Evolutionary conservation across 1,140 invertebrate species (phyloP).

Genomic region (Oncopeltus fasciatus): DNA sequence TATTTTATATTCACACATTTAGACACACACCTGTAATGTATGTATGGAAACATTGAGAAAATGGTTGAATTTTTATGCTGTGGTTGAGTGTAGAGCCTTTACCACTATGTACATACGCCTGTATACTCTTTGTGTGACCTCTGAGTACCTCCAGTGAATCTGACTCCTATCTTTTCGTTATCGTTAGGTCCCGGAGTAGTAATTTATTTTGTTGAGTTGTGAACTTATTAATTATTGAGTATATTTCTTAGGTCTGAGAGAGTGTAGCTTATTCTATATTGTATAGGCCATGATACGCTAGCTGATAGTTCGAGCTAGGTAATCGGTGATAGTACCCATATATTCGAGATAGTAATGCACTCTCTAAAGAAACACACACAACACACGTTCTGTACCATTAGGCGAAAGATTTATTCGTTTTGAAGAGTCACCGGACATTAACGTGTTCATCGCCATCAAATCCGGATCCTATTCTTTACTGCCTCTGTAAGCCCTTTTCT

Average conservation of each 20-base stretch:
- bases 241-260: slow-evolving; percentile 8
- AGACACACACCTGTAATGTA: neutral
- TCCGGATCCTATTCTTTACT: no score
- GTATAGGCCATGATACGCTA: slow-evolving; percentile 18
- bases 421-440: no score
- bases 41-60: slow-evolving; percentile 8
- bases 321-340: neutral
- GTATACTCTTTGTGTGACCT: slow-evolving; percentile 6
- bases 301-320: neutral
- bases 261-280: slow-evolving; percentile 17
- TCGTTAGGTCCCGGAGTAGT: slow-evolving; percentile 16
- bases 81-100: slow-evolving; percentile 14
- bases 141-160: neutral
- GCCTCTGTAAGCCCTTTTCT: no score
- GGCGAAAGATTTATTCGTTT: no score
- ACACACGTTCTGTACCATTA: no score
- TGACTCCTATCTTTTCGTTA: slow-evolving; percentile 14
- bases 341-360: no score
- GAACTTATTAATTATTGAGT: slow-evolving; percentile 4
- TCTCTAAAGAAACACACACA: no score
- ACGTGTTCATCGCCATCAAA: no score
- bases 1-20: slow-evolving; percentile 13
- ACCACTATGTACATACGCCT: slow-evolving; percentile 18
- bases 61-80: slow-evolving; percentile 13
- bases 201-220: slow-evolving; percentile 19